phyloP scores from a whole-genome alignment of 2,113 vertebrate genomes.

The Centropus unirufus region DNA sequence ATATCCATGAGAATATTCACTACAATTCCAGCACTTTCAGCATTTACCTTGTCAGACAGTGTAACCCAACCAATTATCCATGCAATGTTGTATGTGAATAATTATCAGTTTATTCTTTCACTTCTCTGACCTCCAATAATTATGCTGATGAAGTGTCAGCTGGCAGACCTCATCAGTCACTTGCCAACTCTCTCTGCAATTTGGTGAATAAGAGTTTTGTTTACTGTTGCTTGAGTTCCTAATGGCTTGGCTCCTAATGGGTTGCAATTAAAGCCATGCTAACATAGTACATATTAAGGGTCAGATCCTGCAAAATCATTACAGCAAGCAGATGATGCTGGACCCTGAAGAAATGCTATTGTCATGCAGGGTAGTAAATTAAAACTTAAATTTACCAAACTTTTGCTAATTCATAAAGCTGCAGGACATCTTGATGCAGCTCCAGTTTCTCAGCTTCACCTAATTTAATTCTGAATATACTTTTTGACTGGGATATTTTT shows the following conservation, averaged over 20 bases:
- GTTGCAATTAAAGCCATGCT: not conserved
- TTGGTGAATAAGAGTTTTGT: not conserved
- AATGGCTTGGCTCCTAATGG: not conserved
- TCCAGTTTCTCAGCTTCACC: not conserved
- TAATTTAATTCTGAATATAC: not conserved
- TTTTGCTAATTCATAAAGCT: not conserved
- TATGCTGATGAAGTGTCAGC: not conserved
- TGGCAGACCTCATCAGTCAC: not conserved
- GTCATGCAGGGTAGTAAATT: not conserved
- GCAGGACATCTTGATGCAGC: not conserved
- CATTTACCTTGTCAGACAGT: not conserved
- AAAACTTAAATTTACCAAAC: not conserved
- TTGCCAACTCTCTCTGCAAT: not conserved
- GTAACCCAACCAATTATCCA: not conserved
- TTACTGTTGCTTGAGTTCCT: not conserved
- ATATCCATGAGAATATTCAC: not conserved
- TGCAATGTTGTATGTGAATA: not conserved
- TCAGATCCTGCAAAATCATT: not conserved
- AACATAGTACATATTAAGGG: not conserved
- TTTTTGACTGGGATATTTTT: not conserved
- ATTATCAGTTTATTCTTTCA: not conserved
- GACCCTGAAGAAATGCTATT: not conserved
- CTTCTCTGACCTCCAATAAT: slow-evolving; percentile 20
- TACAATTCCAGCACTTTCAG: not conserved
- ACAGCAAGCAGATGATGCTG: not conserved